Conservation (phyloP, 2,888 invertebrate genomes). For the Trichopoda pennipes region DNA sequence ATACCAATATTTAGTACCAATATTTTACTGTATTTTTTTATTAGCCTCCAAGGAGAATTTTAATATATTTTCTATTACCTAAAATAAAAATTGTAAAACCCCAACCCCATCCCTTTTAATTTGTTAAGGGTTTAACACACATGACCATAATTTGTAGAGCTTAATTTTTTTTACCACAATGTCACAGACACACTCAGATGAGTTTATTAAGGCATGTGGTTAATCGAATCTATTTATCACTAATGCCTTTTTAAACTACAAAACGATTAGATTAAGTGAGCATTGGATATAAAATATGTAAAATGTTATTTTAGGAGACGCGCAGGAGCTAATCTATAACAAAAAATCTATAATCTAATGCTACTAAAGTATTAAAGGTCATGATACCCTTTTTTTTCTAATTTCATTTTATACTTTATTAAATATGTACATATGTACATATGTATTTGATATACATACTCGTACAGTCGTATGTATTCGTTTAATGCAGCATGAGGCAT, state of each 20-base stretch:
- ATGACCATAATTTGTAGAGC: constrained; percentile 39
- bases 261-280: constrained; percentile 64
- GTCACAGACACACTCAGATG: constrained; percentile 15
- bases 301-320: neutral
- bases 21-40: neutral
- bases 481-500: constrained; percentile 37
- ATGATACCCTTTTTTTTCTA: constrained; percentile 64
- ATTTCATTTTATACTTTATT: constrained; percentile 23
- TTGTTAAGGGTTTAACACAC: neutral
- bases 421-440: neutral
- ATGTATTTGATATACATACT: too few relatives aligned
- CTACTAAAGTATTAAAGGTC: constrained; percentile 58
- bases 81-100: neutral
- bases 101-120: neutral
- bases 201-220: constrained; percentile 64
- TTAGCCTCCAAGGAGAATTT: constrained; percentile 12
- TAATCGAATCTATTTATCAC: constrained; percentile 63
- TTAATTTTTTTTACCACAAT: constrained; percentile 45
- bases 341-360: constrained; percentile 53
- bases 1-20: neutral
- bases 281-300: constrained; percentile 31
- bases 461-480: too few relatives aligned
- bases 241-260: constrained; percentile 66
- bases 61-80: constrained; percentile 6
- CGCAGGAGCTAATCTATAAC: constrained; percentile 45